These are phyloP conservation scores for Actinia tenebrosa DNA, from an alignment of 64 coral and sea anemone genomes.

Conservation along the genomic window DNA sequence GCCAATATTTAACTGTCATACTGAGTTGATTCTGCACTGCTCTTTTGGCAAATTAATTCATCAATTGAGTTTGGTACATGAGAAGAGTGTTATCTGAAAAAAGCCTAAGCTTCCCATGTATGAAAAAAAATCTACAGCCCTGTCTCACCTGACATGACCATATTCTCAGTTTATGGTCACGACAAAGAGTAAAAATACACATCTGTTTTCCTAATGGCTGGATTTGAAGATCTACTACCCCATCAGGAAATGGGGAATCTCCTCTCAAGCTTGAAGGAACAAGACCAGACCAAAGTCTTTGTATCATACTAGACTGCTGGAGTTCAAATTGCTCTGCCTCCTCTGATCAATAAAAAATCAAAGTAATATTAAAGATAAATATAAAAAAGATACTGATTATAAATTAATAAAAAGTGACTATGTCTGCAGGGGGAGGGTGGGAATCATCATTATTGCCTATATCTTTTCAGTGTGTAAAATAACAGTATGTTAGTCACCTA, in stretches of 20 bases:
- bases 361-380: background rate
- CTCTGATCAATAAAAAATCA: constrained; percentile 28
- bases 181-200: constrained; percentile 88
- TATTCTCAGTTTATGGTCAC: constrained; percentile 84
- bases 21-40: too few species aligned
- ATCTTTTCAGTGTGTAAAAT: too few species aligned
- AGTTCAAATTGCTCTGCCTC: constrained; percentile 92
- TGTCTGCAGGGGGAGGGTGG: too few species aligned
- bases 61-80: too few species aligned
- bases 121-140: background rate
- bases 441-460: too few species aligned
- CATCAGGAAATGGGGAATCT: constrained; percentile 56
- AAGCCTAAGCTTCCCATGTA: too few species aligned
- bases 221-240: constrained; percentile 49
- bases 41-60: too few species aligned
- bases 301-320: constrained; percentile 83
- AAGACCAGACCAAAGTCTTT: constrained; percentile 92
- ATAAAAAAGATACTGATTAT: background rate
- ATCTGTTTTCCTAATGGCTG: constrained; percentile 80
- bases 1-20: too few species aligned
- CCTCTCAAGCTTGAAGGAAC: constrained; percentile 83
- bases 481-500: too few species aligned
- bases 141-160: constrained; percentile 87
- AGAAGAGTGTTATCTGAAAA: too few species aligned
- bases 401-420: background rate